Evolutionary conservation across 1,140 invertebrate species (phyloP).

Genomic region (Lamellibrachia luymesi): DNA sequence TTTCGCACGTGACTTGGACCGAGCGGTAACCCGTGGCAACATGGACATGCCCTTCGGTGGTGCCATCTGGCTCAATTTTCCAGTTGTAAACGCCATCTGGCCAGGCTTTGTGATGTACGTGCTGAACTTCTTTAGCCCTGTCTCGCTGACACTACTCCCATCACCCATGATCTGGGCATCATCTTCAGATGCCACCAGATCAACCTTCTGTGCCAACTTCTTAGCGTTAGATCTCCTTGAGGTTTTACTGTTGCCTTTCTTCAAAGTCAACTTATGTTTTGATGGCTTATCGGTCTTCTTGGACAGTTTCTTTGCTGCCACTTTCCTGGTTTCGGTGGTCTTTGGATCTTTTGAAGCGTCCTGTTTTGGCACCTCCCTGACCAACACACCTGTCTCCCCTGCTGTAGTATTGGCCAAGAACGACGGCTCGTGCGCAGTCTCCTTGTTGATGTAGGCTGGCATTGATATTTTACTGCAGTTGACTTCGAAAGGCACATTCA

Average conservation of each 20-base stretch:
- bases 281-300: neutral
- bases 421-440: neutral
- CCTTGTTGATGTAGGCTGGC: neutral
- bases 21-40: constrained; percentile 8
- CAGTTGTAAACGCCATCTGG: constrained; percentile 9
- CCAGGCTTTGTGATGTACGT: constrained; percentile 14
- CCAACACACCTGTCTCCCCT: neutral
- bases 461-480: neutral
- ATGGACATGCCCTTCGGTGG: neutral
- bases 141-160: neutral
- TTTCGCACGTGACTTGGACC: constrained; percentile 10
- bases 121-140: neutral
- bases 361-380: neutral
- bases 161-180: neutral
- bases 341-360: neutral
- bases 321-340: neutral
- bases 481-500: neutral
- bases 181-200: neutral
- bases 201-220: neutral
- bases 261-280: neutral
- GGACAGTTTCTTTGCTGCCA: neutral
- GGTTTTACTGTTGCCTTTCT: neutral
- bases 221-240: neutral
- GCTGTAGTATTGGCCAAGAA: neutral
- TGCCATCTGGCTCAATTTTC: neutral